phyloP scores from a whole-genome alignment of 2,888 invertebrate genomes.

The Drosophila aldrichi region DNA sequence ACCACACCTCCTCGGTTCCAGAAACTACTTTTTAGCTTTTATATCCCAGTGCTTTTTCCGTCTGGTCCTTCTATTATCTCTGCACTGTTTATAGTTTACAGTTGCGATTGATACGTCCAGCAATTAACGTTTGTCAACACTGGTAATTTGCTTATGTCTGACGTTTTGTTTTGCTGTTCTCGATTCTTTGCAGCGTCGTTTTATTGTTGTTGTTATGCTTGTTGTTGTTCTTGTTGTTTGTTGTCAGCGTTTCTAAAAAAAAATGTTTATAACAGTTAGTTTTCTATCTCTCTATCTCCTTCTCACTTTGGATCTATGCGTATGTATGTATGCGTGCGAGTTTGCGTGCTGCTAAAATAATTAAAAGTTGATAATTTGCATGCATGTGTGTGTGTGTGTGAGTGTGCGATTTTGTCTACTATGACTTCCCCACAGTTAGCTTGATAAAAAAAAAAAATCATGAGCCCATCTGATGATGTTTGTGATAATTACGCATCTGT shows the following conservation, averaged over 20 bases:
- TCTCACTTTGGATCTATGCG: background rate
- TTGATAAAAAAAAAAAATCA: conserved; percentile 40
- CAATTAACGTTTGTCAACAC: conserved; percentile 22
- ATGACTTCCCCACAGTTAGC: conserved; percentile 21
- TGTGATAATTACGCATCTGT: conserved; percentile 61
- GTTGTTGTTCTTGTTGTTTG: conserved; percentile 28
- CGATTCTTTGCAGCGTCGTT: conserved; percentile 12
- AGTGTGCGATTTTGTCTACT: conserved; percentile 20
- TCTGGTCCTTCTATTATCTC: background rate
- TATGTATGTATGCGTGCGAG: background rate
- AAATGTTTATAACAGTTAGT: conserved; percentile 66
- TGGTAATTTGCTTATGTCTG: conserved; percentile 6
- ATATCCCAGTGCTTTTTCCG: background rate
- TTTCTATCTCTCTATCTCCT: conserved; percentile 14
- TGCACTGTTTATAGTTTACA: conserved; percentile 1
- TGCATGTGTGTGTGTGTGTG: conserved; percentile 47
- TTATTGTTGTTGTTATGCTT: background rate
- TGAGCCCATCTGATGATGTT: conserved; percentile 46
- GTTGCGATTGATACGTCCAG: conserved; percentile 5
- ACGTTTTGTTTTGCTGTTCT: conserved; percentile 5
- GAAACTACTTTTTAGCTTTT: conserved; percentile 1
- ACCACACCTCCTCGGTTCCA: conserved; percentile 2
- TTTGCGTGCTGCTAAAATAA: conserved; percentile 52
- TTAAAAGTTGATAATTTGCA: conserved; percentile 74
- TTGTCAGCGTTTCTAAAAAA: conserved; percentile 70